These are phyloP conservation scores for Leucoma salicis DNA, from an alignment of 2,888 invertebrate species.

Conservation along the genomic window DNA sequence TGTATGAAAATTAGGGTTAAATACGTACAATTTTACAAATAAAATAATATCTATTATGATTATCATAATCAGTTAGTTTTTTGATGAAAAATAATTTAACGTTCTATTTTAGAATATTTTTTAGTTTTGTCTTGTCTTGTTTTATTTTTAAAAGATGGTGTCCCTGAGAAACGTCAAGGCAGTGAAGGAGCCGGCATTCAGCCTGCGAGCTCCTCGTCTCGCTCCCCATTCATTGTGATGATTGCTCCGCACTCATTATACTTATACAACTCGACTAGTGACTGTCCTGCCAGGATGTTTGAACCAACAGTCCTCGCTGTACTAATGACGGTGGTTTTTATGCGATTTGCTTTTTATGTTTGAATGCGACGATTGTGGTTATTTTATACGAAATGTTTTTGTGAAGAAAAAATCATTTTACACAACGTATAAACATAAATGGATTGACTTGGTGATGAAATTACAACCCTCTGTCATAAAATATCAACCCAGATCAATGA, in stretches of 20 bases:
- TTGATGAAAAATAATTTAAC: no score
- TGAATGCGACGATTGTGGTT: slow-evolving; percentile 3
- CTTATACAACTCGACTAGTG: slow-evolving; percentile 31
- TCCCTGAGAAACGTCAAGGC: slow-evolving; percentile 21
- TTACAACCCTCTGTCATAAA: not conserved
- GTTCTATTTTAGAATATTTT: no score
- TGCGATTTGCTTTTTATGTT: slow-evolving; percentile 9
- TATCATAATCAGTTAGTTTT: no score
- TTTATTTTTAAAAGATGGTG: slow-evolving; percentile 7
- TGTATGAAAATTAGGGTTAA: not conserved
- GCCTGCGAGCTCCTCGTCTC: slow-evolving; percentile 48
- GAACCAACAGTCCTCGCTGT: slow-evolving; percentile 17
- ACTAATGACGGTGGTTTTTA: slow-evolving; percentile 16
- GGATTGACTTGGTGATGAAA: no score
- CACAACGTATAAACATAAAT: no score
- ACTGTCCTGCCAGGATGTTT: slow-evolving; percentile 33
- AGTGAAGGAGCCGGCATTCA: slow-evolving; percentile 56
- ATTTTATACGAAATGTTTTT: slow-evolving; percentile 2
- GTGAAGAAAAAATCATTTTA: no score
- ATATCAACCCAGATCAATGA: not conserved
- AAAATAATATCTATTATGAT: no score
- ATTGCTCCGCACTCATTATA: slow-evolving; percentile 73
- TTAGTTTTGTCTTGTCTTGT: not conserved
- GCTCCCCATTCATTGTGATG: slow-evolving; percentile 74
- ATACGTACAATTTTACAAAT: slow-evolving; percentile 2